Evolutionary conservation across 1,140 invertebrate genomes (phyloP), one percentile per base, ranked within the genome.

Genomic region (Drosophila sulfurigaster): DNA sequence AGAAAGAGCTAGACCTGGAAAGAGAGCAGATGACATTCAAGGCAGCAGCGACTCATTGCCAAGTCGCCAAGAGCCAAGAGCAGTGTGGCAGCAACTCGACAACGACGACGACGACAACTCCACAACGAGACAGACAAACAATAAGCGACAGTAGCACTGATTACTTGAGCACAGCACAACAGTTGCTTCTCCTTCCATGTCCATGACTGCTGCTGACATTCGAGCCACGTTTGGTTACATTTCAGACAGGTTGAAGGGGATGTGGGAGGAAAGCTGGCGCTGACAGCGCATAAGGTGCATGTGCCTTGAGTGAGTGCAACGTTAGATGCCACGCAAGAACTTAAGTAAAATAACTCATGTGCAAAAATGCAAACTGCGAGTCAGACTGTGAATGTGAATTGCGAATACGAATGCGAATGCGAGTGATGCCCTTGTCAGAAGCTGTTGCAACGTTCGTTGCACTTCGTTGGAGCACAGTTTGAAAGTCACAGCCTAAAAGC

Each of bases 341-440:
- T 83, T 87, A 87, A 88, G 83, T 88, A 87, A 87, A 80, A 88
- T 82, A 87, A 87, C 83, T 87, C 83, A 87, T 87, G 83, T 87
- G 83, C 83, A 87, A 76, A 59, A 66, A 72, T 72, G 60, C 41
- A 38, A 49, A 46, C 3, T 56, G 20, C 38, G 10, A 48, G 10
- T 48, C 16, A 32, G 58, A 74, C 81, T 86, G 48, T 30, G 56
- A 46, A 4, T 66, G 13, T 35, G 25, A 20, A 25, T 51, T 51
- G 35, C 49, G 64, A 15, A n/a, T 54, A n/a, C 11, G 13, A 16
- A 35, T 63, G 28, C 52, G 64, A n/a, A 28, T 70, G 51, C 73
- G 69, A 75, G 69, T 68, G 64, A 74, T 83, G 83, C 83, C 70
- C 83, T 88, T 87, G 82, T 79, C 72, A 56, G 69, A 74, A 81